These are phyloP conservation scores for Triplophysa yarkandensis DNA, from an alignment of 2,797 vertebrate genomes.

Conservation along the genomic window DNA sequence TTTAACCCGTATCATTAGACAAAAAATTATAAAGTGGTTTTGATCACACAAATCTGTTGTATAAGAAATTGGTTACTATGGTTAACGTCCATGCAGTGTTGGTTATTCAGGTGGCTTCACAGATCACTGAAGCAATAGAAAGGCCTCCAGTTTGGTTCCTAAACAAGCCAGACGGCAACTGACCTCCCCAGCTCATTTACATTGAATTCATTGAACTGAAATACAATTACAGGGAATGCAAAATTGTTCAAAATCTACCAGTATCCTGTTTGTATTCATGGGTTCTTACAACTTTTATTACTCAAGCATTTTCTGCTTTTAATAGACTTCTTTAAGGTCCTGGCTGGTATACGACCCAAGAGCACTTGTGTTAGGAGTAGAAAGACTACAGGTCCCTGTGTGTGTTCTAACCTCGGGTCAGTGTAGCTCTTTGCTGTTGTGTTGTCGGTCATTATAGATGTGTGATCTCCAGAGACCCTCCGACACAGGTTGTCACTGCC, in stretches of 20 bases:
- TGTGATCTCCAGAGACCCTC: slow-evolving; percentile 41
- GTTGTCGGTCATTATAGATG: slow-evolving; percentile 34
- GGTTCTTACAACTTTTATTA: too few relatives aligned
- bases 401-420: slow-evolving; percentile 44
- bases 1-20: not conserved
- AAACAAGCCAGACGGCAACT: slow-evolving; percentile 26
- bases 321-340: slow-evolving; percentile 21
- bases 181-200: slow-evolving; percentile 13
- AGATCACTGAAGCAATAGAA: slow-evolving; percentile 16
- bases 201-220: not conserved
- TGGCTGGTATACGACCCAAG: slow-evolving; percentile 27
- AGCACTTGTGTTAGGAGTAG: slow-evolving; percentile 7
- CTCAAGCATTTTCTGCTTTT: slow-evolving; percentile 34
- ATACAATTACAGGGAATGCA: slow-evolving; percentile 5
- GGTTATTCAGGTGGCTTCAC: not conserved
- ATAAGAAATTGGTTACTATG: not conserved
- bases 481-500: slow-evolving; percentile 34
- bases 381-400: slow-evolving; percentile 39
- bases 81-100: not conserved
- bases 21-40: not conserved
- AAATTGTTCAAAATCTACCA: not conserved
- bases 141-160: slow-evolving; percentile 11
- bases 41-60: not conserved
- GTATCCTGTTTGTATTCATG: too few relatives aligned
- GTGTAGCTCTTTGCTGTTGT: slow-evolving; percentile 28